Conservation (phyloP, 2,113 vertebrate species). For the Syngnathus scovelli region DNA sequence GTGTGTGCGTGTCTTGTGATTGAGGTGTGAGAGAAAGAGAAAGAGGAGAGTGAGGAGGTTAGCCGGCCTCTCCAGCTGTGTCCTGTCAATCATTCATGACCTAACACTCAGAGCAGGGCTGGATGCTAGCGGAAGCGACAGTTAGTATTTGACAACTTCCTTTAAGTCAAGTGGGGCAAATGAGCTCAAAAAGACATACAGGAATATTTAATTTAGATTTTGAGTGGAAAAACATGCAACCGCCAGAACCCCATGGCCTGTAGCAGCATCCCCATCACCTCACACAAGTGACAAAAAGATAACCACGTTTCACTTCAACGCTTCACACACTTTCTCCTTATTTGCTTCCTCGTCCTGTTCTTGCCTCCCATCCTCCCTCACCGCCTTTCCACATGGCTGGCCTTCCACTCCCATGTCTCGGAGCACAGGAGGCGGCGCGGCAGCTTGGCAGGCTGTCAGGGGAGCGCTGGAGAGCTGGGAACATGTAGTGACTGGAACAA, state of each 20-base stretch:
- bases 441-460: constrained; percentile 70
- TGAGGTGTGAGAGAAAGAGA: constrained; percentile 5
- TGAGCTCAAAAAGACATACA: constrained; percentile 30
- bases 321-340: constrained; percentile 44
- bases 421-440: constrained; percentile 60
- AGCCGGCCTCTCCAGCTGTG: constrained; percentile 63
- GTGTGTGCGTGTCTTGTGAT: constrained; percentile 15
- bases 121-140: constrained; percentile 40
- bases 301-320: constrained; percentile 66
- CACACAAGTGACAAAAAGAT: constrained; percentile 69
- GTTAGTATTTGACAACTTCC: constrained; percentile 43
- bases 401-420: constrained; percentile 65
- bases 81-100: constrained; percentile 70
- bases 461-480: constrained; percentile 60
- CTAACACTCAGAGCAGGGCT: constrained; percentile 54
- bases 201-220: constrained; percentile 23
- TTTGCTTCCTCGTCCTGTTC: constrained; percentile 35
- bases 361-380: constrained; percentile 19
- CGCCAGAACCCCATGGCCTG: constrained; percentile 41
- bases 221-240: constrained; percentile 36
- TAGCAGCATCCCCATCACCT: constrained; percentile 61
- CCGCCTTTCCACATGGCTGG: constrained; percentile 63
- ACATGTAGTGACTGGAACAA: constrained; percentile 68
- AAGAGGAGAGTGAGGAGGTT: constrained; percentile 3
- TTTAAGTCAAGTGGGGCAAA: constrained; percentile 15